Percentiles rank a stretch among this genome's conserved stretches.
These are phyloP conservation scores for Epinotia ramella DNA, from an alignment of 2,888 invertebrate species.

Conservation along the genomic window DNA sequence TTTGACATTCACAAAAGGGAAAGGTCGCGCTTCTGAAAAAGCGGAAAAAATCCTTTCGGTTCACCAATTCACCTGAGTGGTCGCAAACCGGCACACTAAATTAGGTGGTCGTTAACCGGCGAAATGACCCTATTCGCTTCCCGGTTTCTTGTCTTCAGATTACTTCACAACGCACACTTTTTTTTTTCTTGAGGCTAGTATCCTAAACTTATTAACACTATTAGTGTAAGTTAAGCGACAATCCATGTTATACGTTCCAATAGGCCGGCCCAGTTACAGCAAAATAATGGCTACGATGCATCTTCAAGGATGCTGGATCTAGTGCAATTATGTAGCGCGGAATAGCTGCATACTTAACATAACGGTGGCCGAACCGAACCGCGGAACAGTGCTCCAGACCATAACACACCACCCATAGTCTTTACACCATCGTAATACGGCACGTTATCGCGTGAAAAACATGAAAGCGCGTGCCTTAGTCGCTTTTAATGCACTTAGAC, in stretches of 20 bases:
- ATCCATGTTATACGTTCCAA: constrained; percentile 22
- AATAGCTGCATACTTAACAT: constrained; percentile 55
- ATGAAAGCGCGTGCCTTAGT: not conserved
- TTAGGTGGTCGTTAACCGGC: too few species aligned
- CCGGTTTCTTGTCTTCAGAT: too few species aligned
- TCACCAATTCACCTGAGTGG: too few species aligned
- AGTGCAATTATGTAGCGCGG: constrained; percentile 45
- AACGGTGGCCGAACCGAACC: constrained; percentile 59
- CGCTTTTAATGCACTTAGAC: constrained; percentile 12
- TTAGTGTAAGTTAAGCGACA: not conserved
- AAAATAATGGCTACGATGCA: constrained; percentile 31
- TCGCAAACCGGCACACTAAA: too few species aligned
- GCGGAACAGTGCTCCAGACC: constrained; percentile 64
- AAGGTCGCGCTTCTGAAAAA: too few species aligned
- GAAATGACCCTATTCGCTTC: too few species aligned
- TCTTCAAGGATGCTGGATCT: constrained; percentile 44
- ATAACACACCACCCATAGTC: constrained; percentile 52
- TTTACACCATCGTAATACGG: constrained; percentile 27
- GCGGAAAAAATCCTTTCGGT: too few species aligned
- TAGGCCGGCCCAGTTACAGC: constrained; percentile 15
- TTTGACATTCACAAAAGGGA: too few species aligned
- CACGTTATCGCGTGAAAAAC: not conserved
- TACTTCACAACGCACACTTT: too few species aligned
- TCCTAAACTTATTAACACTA: too few species aligned
- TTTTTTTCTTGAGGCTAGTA: too few species aligned